A percentile compares a stretch with the other conserved stretches of the same genome.
Evolutionary conservation across 2,888 invertebrate genomes (phyloP).

Genomic region (Orthosia gracilis): DNA sequence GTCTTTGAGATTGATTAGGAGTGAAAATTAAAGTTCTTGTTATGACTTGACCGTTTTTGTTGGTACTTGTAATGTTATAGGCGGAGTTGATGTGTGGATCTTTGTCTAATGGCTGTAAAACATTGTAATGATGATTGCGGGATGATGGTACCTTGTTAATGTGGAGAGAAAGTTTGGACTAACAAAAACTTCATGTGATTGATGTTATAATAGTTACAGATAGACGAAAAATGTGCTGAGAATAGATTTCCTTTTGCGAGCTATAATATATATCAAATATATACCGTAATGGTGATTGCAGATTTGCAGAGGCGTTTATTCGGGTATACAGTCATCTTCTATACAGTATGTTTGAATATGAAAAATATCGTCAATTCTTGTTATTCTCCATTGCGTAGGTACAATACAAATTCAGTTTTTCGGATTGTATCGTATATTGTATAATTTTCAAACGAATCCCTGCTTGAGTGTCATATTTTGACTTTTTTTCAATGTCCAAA

Average conservation of each 20-base stretch:
- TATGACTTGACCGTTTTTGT: slow-evolving; percentile 58
- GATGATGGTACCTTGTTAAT: slow-evolving; percentile 31
- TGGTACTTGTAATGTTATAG: slow-evolving; percentile 42
- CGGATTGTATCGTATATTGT: no score
- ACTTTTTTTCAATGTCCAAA: no score
- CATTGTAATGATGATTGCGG: slow-evolving; percentile 39
- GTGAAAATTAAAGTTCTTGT: slow-evolving; percentile 77
- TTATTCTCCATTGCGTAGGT: no score
- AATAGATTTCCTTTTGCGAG: not conserved
- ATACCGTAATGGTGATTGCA: no score
- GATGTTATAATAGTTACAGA: not conserved
- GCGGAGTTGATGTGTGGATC: slow-evolving; percentile 5
- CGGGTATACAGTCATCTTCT: not conserved
- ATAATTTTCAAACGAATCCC: no score
- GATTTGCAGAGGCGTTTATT: no score
- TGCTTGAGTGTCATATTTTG: no score
- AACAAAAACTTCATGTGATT: slow-evolving; percentile 12
- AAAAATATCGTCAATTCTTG: no score
- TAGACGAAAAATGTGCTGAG: not conserved
- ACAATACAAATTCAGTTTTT: no score
- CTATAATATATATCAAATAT: not conserved
- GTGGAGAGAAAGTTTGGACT: slow-evolving; percentile 2
- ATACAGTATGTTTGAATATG: no score
- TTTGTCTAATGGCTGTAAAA: slow-evolving; percentile 48
- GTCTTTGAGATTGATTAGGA: slow-evolving; percentile 85